A percentile compares a stretch with the other conserved stretches of the same genome.
These are phyloP conservation scores for Paralvinella palmiformis DNA, from an alignment of 1,140 invertebrate species.

Conservation along the genomic window DNA sequence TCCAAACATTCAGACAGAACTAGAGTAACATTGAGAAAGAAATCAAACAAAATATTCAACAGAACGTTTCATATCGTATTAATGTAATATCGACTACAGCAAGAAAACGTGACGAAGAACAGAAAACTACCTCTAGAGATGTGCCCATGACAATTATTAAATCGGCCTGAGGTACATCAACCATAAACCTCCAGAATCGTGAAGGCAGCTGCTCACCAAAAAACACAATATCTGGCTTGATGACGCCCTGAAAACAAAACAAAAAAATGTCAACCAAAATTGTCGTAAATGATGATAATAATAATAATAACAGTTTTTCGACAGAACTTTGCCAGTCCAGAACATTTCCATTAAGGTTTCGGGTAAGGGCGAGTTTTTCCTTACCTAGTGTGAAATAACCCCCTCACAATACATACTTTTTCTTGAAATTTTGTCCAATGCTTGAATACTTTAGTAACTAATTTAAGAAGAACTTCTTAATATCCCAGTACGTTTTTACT, in stretches of 20 bases:
- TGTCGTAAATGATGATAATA: background rate
- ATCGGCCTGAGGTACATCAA: conserved; percentile 46
- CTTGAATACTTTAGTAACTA: too few relatives aligned
- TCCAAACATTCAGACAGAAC: too few relatives aligned
- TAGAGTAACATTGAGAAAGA: too few relatives aligned
- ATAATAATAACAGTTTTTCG: background rate
- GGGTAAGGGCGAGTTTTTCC: background rate
- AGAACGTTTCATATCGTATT: too few relatives aligned
- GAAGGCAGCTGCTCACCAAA: conserved; percentile 50
- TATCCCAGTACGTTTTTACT: too few relatives aligned
- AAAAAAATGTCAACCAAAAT: background rate
- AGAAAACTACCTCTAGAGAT: conserved; percentile 42
- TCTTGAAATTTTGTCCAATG: background rate
- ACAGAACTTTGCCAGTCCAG: background rate
- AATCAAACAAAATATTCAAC: too few relatives aligned
- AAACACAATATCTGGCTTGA: conserved; percentile 52
- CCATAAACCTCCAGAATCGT: conserved; percentile 45
- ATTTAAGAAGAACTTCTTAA: too few relatives aligned
- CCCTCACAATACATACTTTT: background rate
- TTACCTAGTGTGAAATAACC: background rate
- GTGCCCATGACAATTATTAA: conserved; percentile 50
- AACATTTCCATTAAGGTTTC: background rate
- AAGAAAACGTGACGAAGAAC: background rate
- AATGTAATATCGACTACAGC: too few relatives aligned
- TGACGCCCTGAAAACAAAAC: conserved; percentile 31